These are phyloP conservation scores for Trichomalopsis sarcophagae DNA, from an alignment of 1,140 invertebrate genomes.

Conservation along the genomic window DNA sequence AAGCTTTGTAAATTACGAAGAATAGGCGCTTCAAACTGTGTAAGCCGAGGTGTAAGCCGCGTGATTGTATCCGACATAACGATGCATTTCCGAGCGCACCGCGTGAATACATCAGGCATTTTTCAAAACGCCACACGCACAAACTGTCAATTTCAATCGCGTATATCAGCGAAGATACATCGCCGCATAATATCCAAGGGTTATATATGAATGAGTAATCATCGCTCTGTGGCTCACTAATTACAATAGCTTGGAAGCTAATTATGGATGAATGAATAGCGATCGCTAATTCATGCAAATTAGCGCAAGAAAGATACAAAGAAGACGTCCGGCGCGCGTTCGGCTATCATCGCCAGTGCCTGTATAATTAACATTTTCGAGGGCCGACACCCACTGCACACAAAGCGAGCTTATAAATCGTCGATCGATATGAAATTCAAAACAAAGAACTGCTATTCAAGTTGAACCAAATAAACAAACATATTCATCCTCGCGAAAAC, in stretches of 20 bases:
- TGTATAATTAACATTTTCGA: neutral
- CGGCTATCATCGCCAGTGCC: neutral
- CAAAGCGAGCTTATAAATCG: neutral
- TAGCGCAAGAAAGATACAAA: neutral
- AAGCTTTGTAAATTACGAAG: too few relatives aligned
- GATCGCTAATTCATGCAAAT: neutral
- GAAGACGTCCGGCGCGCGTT: neutral
- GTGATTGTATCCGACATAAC: neutral
- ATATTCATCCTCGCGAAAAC: too few relatives aligned
- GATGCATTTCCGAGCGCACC: neutral
- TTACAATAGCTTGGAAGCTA: neutral
- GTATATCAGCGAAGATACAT: neutral
- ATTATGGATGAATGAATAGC: neutral
- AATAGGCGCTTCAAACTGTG: neutral
- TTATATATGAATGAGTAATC: neutral
- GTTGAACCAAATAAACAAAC: neutral
- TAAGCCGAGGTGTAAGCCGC: neutral
- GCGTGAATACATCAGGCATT: neutral
- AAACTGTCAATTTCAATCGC: neutral
- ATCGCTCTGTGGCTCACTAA: neutral
- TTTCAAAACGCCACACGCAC: neutral
- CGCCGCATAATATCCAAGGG: neutral
- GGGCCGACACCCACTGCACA: neutral
- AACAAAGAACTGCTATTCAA: too few relatives aligned
- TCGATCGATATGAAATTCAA: neutral